These are phyloP conservation scores for Eulemur rubriventer DNA, from an alignment of 2,797 vertebrate species.

Conservation along the genomic window DNA sequence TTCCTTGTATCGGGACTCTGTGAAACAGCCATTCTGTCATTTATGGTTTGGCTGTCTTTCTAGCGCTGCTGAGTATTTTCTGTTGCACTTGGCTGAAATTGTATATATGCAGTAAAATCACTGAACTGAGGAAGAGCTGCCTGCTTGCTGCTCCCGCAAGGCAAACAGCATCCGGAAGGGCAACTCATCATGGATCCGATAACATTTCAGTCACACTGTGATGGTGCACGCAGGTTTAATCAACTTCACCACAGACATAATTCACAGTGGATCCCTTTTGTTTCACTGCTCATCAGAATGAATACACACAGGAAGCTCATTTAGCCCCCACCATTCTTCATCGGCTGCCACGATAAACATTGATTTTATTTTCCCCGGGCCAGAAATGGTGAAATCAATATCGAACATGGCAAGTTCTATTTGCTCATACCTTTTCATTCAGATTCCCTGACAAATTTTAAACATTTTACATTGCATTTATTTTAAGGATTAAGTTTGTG, in stretches of 20 bases:
- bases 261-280: conserved; percentile 33
- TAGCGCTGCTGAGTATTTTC: conserved; percentile 20
- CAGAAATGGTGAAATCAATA: conserved; percentile 52
- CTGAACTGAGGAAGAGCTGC: not conserved
- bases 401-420: not conserved
- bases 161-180: not conserved
- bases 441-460: conserved; percentile 44
- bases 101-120: conserved; percentile 49
- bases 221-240: not conserved
- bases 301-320: conserved; percentile 24
- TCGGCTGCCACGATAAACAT: not conserved
- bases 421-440: conserved; percentile 35
- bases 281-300: conserved; percentile 10
- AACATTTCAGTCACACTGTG: conserved; percentile 4
- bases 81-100: conserved; percentile 34
- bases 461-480: conserved; percentile 21
- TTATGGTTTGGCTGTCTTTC: conserved; percentile 14
- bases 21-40: not conserved
- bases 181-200: not conserved
- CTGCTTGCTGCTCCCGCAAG: not conserved
- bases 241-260: not conserved
- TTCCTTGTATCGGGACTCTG: not conserved
- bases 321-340: not conserved
- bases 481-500: conserved; percentile 49
- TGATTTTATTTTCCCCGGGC: conserved; percentile 56